Evolutionary conservation across 2,797 vertebrate species (phyloP).

Genomic region (Channa striata): DNA sequence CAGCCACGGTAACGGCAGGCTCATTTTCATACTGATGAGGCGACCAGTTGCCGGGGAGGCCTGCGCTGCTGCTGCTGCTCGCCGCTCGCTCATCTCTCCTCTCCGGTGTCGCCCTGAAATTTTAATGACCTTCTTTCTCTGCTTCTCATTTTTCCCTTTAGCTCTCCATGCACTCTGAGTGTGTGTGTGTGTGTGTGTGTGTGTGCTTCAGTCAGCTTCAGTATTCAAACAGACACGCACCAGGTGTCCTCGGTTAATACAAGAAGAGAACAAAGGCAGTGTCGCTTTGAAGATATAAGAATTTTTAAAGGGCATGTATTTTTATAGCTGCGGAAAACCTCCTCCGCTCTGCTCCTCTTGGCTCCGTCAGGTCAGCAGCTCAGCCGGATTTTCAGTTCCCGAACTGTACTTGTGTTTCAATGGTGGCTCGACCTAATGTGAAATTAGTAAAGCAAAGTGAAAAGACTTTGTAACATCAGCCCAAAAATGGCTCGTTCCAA

Average conservation of each 20-base stretch:
- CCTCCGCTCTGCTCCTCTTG: conserved; percentile 50
- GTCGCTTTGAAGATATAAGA: conserved; percentile 4
- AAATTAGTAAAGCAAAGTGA: no score
- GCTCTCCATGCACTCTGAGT: not conserved
- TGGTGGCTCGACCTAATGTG: not conserved
- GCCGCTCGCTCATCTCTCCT: conserved; percentile 54
- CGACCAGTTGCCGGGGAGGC: conserved; percentile 61
- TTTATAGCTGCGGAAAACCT: conserved; percentile 56
- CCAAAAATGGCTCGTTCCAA: not conserved
- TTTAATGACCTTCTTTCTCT: conserved; percentile 75
- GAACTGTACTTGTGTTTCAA: not conserved
- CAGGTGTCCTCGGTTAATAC: conserved; percentile 28
- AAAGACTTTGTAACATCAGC: not conserved
- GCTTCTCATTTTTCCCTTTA: conserved; percentile 60
- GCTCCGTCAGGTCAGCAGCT: conserved; percentile 55
- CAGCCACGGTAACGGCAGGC: conserved; percentile 64
- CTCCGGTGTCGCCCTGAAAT: conserved; percentile 73
- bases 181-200: conserved; percentile 9
- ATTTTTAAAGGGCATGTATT: conserved; percentile 57
- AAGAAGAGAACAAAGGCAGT: conserved; percentile 38
- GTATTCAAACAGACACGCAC: conserved; percentile 33
- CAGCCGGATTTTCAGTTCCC: not conserved
- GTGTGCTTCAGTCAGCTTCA: conserved; percentile 27
- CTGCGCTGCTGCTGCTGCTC: conserved; percentile 21
- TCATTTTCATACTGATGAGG: conserved; percentile 81